Conservation (phyloP, 2,888 invertebrate genomes). For the Apamea sordens region DNA sequence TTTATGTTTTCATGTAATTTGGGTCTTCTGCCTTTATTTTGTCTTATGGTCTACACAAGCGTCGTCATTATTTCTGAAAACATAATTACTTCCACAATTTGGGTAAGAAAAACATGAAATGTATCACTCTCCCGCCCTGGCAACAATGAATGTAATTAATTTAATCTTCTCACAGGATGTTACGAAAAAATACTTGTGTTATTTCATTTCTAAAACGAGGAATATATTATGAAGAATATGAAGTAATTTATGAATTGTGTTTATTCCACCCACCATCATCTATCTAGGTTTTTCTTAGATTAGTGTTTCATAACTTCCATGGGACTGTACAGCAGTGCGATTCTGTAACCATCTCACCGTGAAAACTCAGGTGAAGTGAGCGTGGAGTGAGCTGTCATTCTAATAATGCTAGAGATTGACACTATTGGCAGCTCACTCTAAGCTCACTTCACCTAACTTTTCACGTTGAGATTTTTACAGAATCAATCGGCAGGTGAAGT, state of each 20-base stretch:
- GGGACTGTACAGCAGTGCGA: no score
- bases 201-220: conserved; percentile 19
- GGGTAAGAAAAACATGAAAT: conserved; percentile 57
- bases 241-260: conserved; percentile 33
- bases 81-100: conserved; percentile 58
- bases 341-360: no score
- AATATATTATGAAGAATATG: conserved; percentile 38
- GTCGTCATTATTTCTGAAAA: conserved; percentile 54
- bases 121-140: conserved; percentile 34
- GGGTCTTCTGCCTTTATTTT: conserved; percentile 14
- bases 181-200: conserved; percentile 36
- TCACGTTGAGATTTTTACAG: no score
- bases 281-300: not conserved
- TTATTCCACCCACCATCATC: not conserved
- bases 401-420: no score
- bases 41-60: not conserved
- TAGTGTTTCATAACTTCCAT: not conserved
- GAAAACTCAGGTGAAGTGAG: no score
- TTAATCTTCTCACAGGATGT: conserved; percentile 30
- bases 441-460: no score
- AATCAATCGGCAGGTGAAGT: no score
- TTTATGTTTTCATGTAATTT: not conserved
- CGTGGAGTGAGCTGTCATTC: no score
- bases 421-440: no score
- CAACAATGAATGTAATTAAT: conserved; percentile 57